Evolutionary conservation across 2,113 vertebrate genomes (phyloP).

Genomic region (Jaculus jaculus): DNA sequence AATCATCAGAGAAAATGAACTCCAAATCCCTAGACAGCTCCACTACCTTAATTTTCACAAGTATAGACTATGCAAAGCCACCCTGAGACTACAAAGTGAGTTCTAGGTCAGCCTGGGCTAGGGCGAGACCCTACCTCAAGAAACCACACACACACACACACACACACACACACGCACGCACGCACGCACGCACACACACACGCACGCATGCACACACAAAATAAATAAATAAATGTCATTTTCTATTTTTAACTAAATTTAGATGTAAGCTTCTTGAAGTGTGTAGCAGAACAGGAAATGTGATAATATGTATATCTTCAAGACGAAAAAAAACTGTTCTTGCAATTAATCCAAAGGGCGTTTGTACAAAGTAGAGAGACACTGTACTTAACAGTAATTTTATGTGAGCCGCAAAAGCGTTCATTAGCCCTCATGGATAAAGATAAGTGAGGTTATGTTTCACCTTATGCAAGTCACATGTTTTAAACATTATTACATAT

Average conservation of each 20-base stretch:
- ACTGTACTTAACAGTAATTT: background rate
- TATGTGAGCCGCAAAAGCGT: background rate
- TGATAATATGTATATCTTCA: background rate
- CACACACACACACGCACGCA: too few relatives aligned
- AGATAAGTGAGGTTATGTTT: background rate
- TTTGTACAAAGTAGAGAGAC: background rate
- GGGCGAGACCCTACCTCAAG: too few relatives aligned
- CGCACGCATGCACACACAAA: too few relatives aligned
- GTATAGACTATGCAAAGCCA: background rate
- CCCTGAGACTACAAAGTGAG: too few relatives aligned
- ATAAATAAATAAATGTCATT: background rate
- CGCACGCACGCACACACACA: too few relatives aligned
- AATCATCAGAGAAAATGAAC: too few relatives aligned
- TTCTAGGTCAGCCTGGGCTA: too few relatives aligned
- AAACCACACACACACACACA: too few relatives aligned
- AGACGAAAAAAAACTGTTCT: background rate
- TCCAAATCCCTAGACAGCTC: too few relatives aligned
- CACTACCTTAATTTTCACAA: background rate
- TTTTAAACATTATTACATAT: background rate
- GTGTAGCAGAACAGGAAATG: background rate
- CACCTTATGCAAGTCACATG: background rate
- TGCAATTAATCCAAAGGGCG: background rate
- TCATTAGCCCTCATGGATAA: background rate
- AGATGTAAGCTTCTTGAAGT: background rate
- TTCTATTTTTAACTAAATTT: conserved; percentile 5